Percentiles rank a stretch among this genome's conserved stretches.
These are phyloP conservation scores for Spisula subtruncata DNA, from an alignment of 2,888 invertebrate species.

Conservation along the genomic window DNA sequence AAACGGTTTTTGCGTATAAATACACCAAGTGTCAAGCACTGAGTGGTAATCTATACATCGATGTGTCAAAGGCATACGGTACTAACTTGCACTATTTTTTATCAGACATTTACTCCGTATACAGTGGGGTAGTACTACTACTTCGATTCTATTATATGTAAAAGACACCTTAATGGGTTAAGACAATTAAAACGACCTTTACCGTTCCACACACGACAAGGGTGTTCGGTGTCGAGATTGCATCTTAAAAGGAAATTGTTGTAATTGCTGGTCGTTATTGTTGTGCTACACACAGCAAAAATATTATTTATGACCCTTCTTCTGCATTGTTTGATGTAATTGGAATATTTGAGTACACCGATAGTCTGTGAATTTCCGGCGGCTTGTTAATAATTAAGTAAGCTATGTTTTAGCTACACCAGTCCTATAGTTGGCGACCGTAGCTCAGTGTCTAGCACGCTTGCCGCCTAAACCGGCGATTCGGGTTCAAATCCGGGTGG, in stretches of 20 bases:
- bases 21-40: not conserved
- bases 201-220: not conserved
- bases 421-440: no score
- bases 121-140: not conserved
- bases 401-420: no score
- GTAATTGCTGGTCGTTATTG: not conserved
- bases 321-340: not conserved
- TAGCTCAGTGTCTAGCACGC: no score
- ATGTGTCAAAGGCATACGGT: no score
- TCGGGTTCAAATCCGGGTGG: no score
- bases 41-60: not conserved
- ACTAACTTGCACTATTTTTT: no score
- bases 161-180: slow-evolving; percentile 14
- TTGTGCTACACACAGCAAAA: not conserved
- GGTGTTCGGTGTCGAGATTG: not conserved
- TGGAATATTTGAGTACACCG: no score
- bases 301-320: not conserved
- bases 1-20: not conserved
- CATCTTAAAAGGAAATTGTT: slow-evolving; percentile 22
- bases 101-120: no score
- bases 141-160: not conserved
- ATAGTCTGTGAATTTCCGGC: no score
- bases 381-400: no score
- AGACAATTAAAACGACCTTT: not conserved
- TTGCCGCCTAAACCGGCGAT: no score